A percentile compares a stretch with the other conserved stretches of the same genome.
Evolutionary conservation across 2,797 vertebrate genomes (phyloP).

Genomic region (Sarcoramphus papa): DNA sequence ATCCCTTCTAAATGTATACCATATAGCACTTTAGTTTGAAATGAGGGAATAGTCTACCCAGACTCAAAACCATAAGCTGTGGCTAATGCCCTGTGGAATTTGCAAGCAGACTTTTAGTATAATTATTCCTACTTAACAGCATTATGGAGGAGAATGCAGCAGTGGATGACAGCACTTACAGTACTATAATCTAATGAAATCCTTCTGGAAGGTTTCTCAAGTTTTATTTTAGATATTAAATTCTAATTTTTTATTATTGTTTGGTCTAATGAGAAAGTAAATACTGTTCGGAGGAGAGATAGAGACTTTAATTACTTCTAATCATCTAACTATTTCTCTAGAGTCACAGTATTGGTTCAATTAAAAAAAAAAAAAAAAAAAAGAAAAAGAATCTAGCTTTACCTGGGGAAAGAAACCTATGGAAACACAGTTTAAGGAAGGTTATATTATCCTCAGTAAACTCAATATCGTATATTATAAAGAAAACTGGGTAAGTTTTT

Average conservation of each 20-base stretch:
- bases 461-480: neutral
- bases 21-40: constrained; percentile 51
- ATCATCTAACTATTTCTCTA: neutral
- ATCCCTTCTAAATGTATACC: constrained; percentile 68
- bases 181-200: constrained; percentile 15
- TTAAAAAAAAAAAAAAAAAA: neutral
- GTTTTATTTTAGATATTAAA: neutral
- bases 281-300: neutral
- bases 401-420: neutral
- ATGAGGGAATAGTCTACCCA: neutral
- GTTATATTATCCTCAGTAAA: neutral
- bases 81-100: constrained; percentile 26
- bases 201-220: constrained; percentile 24
- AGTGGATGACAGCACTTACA: neutral
- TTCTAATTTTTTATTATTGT: constrained; percentile 17
- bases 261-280: neutral
- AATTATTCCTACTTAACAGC: constrained; percentile 51
- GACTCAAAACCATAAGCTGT: constrained; percentile 60
- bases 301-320: neutral
- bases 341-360: neutral
- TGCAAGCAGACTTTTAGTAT: constrained; percentile 16
- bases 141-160: constrained; percentile 14
- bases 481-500: neutral
- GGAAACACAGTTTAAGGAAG: neutral
- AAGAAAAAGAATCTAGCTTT: neutral